phyloP scores from a whole-genome alignment of 2,113 vertebrate genomes.

The Boulengeromyrus knoepffleri region DNA sequence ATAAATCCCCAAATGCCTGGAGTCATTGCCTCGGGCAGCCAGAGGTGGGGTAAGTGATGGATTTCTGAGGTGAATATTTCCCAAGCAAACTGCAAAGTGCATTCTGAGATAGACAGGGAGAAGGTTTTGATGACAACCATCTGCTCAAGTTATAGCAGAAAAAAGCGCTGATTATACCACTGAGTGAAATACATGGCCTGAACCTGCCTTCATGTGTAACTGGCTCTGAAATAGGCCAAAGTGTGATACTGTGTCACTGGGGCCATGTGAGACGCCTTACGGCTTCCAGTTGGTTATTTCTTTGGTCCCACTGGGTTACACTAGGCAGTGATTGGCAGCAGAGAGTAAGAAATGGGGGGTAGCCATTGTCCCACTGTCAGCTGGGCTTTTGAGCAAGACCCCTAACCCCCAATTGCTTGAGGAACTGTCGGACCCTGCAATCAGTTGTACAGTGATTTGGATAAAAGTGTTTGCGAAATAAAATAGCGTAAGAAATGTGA shows the following conservation, averaged over 20 bases:
- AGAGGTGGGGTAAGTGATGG: not conserved
- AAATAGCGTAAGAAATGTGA: not conserved
- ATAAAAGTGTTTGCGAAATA: not conserved
- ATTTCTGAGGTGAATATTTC: not conserved
- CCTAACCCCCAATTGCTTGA: not conserved
- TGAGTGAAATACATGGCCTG: not conserved
- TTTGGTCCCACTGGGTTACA: not conserved
- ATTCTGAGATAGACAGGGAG: not conserved
- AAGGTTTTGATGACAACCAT: not conserved
- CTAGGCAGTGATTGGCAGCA: not conserved
- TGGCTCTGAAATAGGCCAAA: not conserved
- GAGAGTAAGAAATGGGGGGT: not conserved
- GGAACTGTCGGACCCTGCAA: not conserved
- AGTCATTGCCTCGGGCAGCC: not conserved
- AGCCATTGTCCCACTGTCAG: not conserved
- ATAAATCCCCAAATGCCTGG: not conserved
- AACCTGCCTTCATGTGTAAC: not conserved
- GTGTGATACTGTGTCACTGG: not conserved
- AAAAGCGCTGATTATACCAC: not conserved
- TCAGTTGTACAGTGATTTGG: not conserved
- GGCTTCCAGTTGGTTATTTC: not conserved
- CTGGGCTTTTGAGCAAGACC: not conserved
- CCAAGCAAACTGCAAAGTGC: not conserved
- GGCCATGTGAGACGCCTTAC: not conserved
- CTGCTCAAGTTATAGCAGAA: not conserved